Evolutionary conservation across 2,888 invertebrate genomes (phyloP), one percentile per base, ranked within the genome.

Genomic region (Campoletis raptor): DNA sequence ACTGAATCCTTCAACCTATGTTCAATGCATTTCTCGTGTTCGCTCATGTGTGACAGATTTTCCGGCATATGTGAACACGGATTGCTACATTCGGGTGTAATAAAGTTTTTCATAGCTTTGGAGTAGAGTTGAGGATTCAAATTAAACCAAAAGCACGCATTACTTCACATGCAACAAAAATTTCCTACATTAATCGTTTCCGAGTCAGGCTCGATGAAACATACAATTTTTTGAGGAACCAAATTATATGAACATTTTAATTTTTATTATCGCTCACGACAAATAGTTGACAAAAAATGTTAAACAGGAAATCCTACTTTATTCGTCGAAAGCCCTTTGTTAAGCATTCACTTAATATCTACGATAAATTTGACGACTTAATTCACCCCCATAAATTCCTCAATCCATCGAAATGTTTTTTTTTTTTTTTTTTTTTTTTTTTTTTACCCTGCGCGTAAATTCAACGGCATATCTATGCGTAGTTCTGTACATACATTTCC

Each of bases 11-110:
- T 69, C 21, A 24, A 81, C 15, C 42, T 21, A 67, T 12, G 40
- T 69, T 42, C 61, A 54, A 66, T 85, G 81, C 69, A 37, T 21
- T 73, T 80, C 42, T 30, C 61, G 15, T 52, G 57, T 67, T 61
- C 21, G 30, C 24, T 72, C 18, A 18, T 42, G 36, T n/a, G 5
- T 52, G 57, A 80, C 72, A 78, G 64, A 15, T 81, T 64, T 72
- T 48, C 18, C 21, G 42, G 64, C 72, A 61, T 61, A 72, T 72
- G 42, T 57, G 61, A 70, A 24, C 61, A 61, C 36, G 70, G 36
- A 72, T 37, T 21, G 18, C 54, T 15, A 54, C 40, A 0, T 52
- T 36, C n/a, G 5, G 52, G 18, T 57, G 45, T 12, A 42, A 69
- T n/a, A 54, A 54, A 69, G 9, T 24, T 42, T 78, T 66, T 64